These are phyloP conservation scores for Apostichopus japonicus DNA, from an alignment of 35 echinoderm and acorn worm genomes.

Conservation along the genomic window DNA sequence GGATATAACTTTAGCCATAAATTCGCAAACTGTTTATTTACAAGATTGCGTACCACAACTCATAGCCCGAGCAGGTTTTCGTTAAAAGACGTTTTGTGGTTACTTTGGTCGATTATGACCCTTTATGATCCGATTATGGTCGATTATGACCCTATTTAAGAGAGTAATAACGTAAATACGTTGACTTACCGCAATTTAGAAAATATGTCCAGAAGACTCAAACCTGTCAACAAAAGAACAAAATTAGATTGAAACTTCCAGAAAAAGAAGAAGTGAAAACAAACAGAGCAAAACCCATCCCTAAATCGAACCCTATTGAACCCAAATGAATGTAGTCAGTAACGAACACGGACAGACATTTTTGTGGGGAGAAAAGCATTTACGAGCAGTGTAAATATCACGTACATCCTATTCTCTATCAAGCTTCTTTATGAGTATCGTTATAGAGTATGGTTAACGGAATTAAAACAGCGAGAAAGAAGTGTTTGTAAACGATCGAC, in stretches of 20 bases:
- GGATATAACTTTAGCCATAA: too few species aligned
- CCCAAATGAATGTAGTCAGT: background rate
- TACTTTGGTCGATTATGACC: too few species aligned
- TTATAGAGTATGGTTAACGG: too few species aligned
- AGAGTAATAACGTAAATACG: background rate
- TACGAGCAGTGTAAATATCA: background rate
- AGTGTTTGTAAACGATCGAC: too few species aligned
- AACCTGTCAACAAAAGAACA: conserved; percentile 61
- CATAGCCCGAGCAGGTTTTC: too few species aligned
- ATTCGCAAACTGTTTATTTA: too few species aligned
- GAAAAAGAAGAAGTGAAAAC: background rate
- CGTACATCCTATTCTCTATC: background rate
- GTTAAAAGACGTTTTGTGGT: too few species aligned
- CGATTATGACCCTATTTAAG: background rate
- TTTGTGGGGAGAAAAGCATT: background rate
- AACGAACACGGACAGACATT: background rate
- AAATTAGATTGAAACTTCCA: background rate
- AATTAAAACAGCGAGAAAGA: too few species aligned
- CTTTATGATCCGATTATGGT: background rate
- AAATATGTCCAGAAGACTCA: conserved; percentile 78
- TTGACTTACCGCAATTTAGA: conserved; percentile 71
- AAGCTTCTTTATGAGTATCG: too few species aligned
- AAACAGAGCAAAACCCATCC: too few species aligned
- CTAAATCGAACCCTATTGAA: too few species aligned
- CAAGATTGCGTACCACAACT: too few species aligned